Evolutionary conservation across 2,888 invertebrate genomes (phyloP).

Genomic region (Iselma pallidipennis): DNA sequence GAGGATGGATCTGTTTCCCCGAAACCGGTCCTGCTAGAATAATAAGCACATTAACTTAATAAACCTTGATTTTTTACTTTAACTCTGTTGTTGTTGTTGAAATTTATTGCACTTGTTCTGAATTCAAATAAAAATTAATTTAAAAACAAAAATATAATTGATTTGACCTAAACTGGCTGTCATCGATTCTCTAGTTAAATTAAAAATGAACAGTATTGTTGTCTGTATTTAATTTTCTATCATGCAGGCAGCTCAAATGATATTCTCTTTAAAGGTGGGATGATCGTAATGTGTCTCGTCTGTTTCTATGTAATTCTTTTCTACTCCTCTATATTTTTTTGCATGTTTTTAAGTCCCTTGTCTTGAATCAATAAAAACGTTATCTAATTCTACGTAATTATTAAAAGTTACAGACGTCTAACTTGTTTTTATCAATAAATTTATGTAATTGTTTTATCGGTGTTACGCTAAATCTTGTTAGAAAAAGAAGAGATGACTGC

Average conservation of each 20-base stretch:
- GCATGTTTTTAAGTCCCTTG: background rate
- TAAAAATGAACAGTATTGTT: conserved; percentile 42
- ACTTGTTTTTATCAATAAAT: too few relatives aligned
- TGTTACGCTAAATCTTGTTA: background rate
- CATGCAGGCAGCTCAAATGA: conserved; percentile 54
- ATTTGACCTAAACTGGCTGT: background rate
- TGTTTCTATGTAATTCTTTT: conserved; percentile 31
- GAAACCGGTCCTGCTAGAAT: too few relatives aligned
- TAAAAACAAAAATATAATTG: background rate
- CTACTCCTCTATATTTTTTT: conserved; percentile 11
- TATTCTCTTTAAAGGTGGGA: conserved; percentile 55
- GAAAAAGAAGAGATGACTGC: too few relatives aligned
- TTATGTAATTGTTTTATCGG: too few relatives aligned
- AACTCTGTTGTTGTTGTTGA: too few relatives aligned
- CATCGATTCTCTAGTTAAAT: background rate
- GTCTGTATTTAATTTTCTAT: conserved; percentile 49
- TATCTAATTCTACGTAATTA: background rate
- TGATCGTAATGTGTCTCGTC: conserved; percentile 30
- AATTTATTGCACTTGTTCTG: too few relatives aligned
- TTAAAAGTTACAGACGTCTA: background rate
- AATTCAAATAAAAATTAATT: background rate
- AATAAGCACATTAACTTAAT: too few relatives aligned
- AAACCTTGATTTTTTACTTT: too few relatives aligned
- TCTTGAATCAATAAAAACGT: too few relatives aligned
- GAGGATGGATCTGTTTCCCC: too few relatives aligned